phyloP scores from a whole-genome alignment of 2,113 vertebrate species.

The Macrotus californicus region DNA sequence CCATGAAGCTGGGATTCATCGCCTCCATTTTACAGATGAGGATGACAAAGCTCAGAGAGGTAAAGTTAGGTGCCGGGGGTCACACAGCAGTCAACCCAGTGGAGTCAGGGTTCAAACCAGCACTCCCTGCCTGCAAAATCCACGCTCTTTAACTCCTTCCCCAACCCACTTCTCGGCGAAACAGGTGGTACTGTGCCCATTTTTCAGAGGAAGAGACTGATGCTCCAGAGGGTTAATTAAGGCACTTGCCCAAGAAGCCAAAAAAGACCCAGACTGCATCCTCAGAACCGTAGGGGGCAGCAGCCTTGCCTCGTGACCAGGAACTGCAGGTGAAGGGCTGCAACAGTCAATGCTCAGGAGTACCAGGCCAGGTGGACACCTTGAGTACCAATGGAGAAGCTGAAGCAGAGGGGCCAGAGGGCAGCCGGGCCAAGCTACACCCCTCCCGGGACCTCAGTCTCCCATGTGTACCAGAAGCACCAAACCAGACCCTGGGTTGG shows the following conservation, averaged over 20 bases:
- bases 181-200: not conserved
- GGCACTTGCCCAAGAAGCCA: not conserved
- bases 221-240: not conserved
- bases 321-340: no score
- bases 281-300: rapidly evolving
- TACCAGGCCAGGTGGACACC: not conserved
- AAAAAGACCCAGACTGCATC: not conserved
- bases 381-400: rapidly evolving
- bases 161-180: not conserved
- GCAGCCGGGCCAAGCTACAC: rapidly evolving
- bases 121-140: not conserved
- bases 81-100: not conserved
- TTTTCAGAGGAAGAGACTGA: not conserved
- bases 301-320: not conserved
- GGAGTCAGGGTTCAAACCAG: not conserved
- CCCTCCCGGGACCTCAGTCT: not conserved
- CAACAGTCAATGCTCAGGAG: rapidly evolving
- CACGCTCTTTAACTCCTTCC: not conserved
- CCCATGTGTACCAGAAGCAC: not conserved
- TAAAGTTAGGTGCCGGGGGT: not conserved
- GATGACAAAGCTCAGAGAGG: not conserved
- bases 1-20: not conserved
- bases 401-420: not conserved
- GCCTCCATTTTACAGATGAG: not conserved
- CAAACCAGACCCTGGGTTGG: not conserved